Conservation (phyloP, 2,797 vertebrate genomes). For the Cryptoprocta ferox region DNA sequence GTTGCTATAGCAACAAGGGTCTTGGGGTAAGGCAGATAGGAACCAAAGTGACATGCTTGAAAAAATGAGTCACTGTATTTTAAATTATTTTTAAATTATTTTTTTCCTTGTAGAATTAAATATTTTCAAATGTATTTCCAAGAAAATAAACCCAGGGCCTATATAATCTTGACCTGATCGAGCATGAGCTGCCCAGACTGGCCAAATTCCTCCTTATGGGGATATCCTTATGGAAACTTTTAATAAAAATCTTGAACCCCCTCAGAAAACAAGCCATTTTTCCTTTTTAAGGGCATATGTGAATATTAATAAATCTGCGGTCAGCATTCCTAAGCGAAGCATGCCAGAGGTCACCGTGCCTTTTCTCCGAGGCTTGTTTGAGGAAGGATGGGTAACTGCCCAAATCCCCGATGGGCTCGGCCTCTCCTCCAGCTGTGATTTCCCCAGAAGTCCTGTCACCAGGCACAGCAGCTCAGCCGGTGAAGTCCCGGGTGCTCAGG, state of each 20-base stretch:
- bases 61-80: background rate
- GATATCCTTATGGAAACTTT: fast-evolving
- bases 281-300: background rate
- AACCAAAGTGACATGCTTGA: background rate
- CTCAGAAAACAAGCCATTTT: background rate
- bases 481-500: background rate
- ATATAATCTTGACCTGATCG: background rate
- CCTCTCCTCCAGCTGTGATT: background rate
- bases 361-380: background rate
- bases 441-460: background rate
- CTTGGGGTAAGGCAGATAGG: background rate
- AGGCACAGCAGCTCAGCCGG: fast-evolving
- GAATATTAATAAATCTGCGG: background rate
- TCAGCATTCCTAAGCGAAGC: fast-evolving
- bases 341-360: fast-evolving
- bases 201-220: no score
- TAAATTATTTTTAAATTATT: background rate
- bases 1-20: background rate
- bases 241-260: background rate
- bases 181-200: fast-evolving
- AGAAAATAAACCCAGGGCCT: background rate
- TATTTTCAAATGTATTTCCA: background rate
- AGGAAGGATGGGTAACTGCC: fast-evolving
- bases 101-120: background rate
- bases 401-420: fast-evolving